Conservation (phyloP, 1,140 invertebrate genomes). For the Lepidotrigona ventralis region DNA sequence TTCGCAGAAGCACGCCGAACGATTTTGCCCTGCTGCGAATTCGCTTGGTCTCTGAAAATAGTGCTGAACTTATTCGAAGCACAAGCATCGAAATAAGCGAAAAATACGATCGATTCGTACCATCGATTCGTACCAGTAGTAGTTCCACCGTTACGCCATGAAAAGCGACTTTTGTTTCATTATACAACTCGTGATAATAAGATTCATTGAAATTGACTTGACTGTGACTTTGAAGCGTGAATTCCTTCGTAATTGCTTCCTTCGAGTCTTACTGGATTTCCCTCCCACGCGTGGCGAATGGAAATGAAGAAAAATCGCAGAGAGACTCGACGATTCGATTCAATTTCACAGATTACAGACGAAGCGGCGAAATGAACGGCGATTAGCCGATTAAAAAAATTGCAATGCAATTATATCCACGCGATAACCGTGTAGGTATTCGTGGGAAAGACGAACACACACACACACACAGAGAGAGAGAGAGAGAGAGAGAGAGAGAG, state of each 20-base stretch:
- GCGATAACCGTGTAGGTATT: background rate
- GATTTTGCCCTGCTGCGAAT: background rate
- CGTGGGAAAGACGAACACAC: background rate
- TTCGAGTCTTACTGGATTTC: background rate
- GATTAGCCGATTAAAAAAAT: background rate
- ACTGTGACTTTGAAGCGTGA: background rate
- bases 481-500: background rate
- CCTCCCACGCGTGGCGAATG: background rate
- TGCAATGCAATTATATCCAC: background rate
- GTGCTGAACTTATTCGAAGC: background rate
- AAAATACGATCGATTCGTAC: background rate
- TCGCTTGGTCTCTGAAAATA: background rate
- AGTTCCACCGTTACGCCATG: background rate
- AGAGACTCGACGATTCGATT: background rate
- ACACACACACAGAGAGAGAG: background rate
- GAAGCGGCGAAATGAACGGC: background rate
- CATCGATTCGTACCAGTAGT: background rate
- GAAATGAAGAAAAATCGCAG: background rate
- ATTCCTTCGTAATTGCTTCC: background rate
- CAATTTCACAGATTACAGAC: background rate
- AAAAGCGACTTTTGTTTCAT: background rate
- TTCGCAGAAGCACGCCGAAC: background rate
- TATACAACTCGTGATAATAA: background rate
- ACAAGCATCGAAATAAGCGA: background rate
- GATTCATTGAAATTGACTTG: background rate